A percentile compares a stretch with the other conserved stretches of the same genome.
phyloP scores from a whole-genome alignment of 2,113 vertebrate genomes.

The Riparia riparia region DNA sequence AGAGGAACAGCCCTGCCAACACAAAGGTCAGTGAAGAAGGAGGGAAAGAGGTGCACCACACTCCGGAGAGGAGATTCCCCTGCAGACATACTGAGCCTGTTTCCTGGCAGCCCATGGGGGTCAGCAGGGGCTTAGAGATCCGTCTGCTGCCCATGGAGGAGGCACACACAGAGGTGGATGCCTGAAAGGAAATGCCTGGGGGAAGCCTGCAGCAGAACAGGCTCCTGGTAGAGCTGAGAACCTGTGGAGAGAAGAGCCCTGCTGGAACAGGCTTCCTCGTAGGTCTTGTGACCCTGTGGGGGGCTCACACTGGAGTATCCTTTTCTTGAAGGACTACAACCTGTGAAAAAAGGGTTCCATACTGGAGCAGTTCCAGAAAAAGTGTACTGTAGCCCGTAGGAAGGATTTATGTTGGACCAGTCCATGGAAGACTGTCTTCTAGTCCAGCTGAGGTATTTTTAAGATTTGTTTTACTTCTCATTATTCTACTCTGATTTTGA shows the following conservation, averaged over 20 bases:
- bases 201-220: neutral
- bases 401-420: neutral
- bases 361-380: neutral
- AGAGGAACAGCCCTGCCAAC: neutral
- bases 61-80: neutral
- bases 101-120: neutral
- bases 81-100: neutral
- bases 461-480: neutral
- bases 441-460: neutral
- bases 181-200: neutral
- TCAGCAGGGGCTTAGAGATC: neutral
- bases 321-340: neutral
- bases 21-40: neutral
- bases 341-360: neutral
- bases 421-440: neutral
- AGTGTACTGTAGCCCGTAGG: rapidly evolving
- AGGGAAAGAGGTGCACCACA: neutral
- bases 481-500: neutral
- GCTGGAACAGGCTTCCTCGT: neutral
- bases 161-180: neutral
- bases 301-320: rapidly evolving
- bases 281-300: neutral
- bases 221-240: neutral
- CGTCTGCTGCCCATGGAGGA: neutral
- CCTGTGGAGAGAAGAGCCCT: neutral